A percentile compares a stretch with the other conserved stretches of the same genome.
Conservation (phyloP, 1,140 invertebrate genomes). For the Potamilus streckersoni region DNA sequence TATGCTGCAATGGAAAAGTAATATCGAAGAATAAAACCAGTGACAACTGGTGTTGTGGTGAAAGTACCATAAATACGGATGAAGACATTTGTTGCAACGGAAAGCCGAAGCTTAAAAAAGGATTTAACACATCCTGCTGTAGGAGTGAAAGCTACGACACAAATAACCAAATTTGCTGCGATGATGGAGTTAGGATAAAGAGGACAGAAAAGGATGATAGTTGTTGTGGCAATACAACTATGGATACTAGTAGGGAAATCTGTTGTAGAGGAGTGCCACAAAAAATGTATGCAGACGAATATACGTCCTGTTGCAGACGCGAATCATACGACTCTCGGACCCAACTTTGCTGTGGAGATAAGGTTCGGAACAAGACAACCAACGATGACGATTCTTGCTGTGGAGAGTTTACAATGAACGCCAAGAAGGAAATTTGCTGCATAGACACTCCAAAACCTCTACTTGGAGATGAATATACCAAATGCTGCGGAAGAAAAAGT, state of each 20-base stretch:
- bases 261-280: conserved; percentile 26
- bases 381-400: conserved; percentile 20
- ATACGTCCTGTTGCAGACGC: conserved; percentile 21
- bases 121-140: conserved; percentile 28
- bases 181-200: conserved; percentile 17
- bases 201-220: conserved; percentile 16
- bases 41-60: conserved; percentile 27
- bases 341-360: conserved; percentile 24
- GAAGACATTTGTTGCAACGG: conserved; percentile 27
- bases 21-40: conserved; percentile 8
- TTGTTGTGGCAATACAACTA: conserved; percentile 26
- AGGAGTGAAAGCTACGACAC: conserved; percentile 16
- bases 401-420: conserved; percentile 22
- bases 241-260: conserved; percentile 17
- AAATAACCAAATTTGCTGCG: conserved; percentile 22
- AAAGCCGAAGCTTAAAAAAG: conserved; percentile 14
- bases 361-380: conserved; percentile 22
- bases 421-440: conserved; percentile 29
- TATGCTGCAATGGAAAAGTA: conserved; percentile 9
- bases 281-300: conserved; percentile 8
- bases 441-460: conserved; percentile 14
- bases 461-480: conserved; percentile 5
- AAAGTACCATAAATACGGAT: conserved; percentile 20
- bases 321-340: conserved; percentile 12
- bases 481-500: conserved; percentile 23